phyloP scores from a whole-genome alignment of 2,888 invertebrate species.

The Anticlea derivata region DNA sequence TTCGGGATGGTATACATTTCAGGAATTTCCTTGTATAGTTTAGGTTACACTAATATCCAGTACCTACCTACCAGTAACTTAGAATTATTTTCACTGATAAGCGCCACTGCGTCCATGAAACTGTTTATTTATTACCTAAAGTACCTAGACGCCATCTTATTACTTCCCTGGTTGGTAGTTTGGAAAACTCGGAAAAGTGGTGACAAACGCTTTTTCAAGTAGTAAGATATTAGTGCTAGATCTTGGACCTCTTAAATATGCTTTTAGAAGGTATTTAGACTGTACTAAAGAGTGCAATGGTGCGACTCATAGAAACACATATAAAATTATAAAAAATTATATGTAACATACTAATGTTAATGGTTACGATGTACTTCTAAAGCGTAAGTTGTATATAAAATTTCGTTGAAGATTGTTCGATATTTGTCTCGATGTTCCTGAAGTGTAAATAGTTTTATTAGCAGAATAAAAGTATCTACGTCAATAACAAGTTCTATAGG shows the following conservation, averaged over 20 bases:
- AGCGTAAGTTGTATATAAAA: conserved; percentile 4
- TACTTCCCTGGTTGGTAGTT: neutral
- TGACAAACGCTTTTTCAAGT: neutral
- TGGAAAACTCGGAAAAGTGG: neutral
- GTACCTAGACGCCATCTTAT: conserved; percentile 6
- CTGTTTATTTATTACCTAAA: neutral
- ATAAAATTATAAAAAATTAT: conserved; percentile 4
- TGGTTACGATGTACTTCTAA: too few relatives aligned
- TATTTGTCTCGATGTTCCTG: neutral
- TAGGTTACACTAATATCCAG: too few relatives aligned
- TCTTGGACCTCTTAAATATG: neutral
- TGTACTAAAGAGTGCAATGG: neutral
- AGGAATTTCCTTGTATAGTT: too few relatives aligned
- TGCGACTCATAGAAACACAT: neutral
- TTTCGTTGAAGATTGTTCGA: neutral
- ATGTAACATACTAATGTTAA: too few relatives aligned
- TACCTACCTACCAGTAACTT: neutral
- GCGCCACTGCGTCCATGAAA: neutral
- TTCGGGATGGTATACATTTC: too few relatives aligned
- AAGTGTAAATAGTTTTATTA: conserved; percentile 27
- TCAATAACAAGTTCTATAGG: conserved; percentile 58
- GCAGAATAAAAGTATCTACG: conserved; percentile 64
- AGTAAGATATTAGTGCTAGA: neutral
- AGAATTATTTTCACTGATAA: neutral
- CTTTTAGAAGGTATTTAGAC: neutral